A percentile compares a stretch with the other conserved stretches of the same genome.
These are phyloP conservation scores for Pithys albifrons DNA, from an alignment of 2,113 vertebrate genomes.

Conservation along the genomic window DNA sequence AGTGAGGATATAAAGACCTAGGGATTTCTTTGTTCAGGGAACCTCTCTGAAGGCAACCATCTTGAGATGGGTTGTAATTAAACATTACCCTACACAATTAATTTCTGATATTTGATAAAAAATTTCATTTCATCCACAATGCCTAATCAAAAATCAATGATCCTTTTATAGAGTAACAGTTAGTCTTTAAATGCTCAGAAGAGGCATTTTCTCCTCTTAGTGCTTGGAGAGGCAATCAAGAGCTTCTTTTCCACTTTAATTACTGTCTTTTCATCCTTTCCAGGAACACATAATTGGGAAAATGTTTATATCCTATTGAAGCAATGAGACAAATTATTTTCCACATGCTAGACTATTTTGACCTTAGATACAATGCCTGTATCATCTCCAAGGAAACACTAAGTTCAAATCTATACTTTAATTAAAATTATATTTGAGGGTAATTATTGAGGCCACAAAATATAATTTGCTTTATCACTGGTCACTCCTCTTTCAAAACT, in stretches of 20 bases:
- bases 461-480: background rate
- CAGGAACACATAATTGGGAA: background rate
- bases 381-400: constrained; percentile 3
- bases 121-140: background rate
- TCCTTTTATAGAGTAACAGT: background rate
- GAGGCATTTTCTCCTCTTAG: background rate
- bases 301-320: constrained; percentile 5
- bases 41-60: background rate
- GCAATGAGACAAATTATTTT: background rate
- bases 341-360: background rate
- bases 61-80: background rate
- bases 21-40: background rate
- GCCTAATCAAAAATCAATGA: constrained; percentile 9
- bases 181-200: constrained; percentile 3
- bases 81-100: background rate
- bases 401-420: background rate
- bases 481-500: background rate
- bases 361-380: background rate
- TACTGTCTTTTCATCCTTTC: constrained; percentile 13
- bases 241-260: constrained; percentile 32
- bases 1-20: too few relatives aligned
- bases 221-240: constrained; percentile 1
- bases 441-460: background rate
- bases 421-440: constrained; percentile 1
- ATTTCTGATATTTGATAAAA: background rate